A percentile compares a stretch with the other conserved stretches of the same genome.
Conservation (phyloP, 2,888 invertebrate species). For the Phengaris alcon region DNA sequence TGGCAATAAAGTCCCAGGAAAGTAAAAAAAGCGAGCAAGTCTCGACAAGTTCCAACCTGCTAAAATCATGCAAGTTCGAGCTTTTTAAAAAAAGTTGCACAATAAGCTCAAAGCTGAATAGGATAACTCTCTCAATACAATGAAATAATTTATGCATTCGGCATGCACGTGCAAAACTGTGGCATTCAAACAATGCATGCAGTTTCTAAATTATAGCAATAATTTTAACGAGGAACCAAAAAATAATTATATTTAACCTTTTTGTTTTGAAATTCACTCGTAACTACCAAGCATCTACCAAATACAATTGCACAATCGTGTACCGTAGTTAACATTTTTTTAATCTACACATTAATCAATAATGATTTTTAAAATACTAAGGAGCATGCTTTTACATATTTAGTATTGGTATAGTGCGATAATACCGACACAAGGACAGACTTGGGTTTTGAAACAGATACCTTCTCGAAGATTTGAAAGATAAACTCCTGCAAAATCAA, state of each 20-base stretch:
- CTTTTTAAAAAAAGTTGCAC: constrained; percentile 18
- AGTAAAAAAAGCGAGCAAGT: constrained; percentile 37
- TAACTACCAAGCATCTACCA: neutral
- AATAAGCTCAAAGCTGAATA: constrained; percentile 33
- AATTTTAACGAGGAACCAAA: neutral
- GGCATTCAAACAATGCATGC: constrained; percentile 7
- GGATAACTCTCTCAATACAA: constrained; percentile 7
- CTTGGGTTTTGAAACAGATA: neutral
- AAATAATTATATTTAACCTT: neutral
- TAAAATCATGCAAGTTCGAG: constrained; percentile 38
- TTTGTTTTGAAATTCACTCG: neutral
- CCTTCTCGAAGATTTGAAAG: constrained; percentile 7
- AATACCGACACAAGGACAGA: neutral
- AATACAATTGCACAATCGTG: neutral
- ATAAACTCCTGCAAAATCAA: constrained; percentile 3
- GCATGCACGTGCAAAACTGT: constrained; percentile 22
- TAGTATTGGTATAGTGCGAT: neutral
- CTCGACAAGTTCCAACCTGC: constrained; percentile 64
- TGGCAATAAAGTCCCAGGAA: constrained; percentile 25
- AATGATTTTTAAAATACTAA: too few relatives aligned
- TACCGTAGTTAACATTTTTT: neutral
- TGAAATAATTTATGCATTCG: constrained; percentile 22
- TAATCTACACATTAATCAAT: too few relatives aligned
- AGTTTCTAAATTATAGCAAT: neutral
- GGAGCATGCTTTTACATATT: too few relatives aligned